Conservation (phyloP, 2,113 vertebrate species). For the Natator depressus region DNA sequence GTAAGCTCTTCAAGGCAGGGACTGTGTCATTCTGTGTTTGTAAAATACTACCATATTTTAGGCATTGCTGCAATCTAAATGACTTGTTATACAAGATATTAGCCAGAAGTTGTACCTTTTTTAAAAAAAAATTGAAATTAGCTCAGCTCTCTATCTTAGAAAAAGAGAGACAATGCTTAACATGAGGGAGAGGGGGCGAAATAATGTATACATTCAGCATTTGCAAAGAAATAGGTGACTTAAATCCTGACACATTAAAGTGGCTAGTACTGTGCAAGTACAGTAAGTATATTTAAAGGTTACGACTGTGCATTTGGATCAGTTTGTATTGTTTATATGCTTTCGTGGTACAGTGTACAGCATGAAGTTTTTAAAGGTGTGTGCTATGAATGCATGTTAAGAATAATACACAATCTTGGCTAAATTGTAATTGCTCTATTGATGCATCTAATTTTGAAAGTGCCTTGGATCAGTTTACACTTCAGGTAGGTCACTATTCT, state of each 20-base stretch:
- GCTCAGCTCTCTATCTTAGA: not conserved
- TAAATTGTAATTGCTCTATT: not conserved
- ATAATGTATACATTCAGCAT: not conserved
- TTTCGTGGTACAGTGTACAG: not conserved
- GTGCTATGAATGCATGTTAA: not conserved
- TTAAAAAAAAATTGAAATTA: not conserved
- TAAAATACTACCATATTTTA: rapidly evolving
- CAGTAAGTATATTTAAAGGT: not conserved
- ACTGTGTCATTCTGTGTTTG: not conserved
- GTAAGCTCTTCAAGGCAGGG: not conserved
- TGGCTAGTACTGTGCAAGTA: not conserved
- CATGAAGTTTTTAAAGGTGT: not conserved
- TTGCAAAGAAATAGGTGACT: not conserved
- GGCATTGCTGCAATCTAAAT: not conserved
- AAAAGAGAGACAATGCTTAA: not conserved
- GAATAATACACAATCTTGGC: not conserved
- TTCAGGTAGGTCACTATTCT: not conserved
- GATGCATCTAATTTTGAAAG: not conserved
- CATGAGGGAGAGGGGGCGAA: not conserved
- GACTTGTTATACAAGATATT: not conserved
- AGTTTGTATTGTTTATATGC: not conserved
- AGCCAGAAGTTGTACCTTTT: not conserved
- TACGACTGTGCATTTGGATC: not conserved
- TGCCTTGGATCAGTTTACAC: not conserved
- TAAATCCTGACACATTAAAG: not conserved